Conservation (phyloP, 1,140 invertebrate genomes). For the Drosophila willistoni region DNA sequence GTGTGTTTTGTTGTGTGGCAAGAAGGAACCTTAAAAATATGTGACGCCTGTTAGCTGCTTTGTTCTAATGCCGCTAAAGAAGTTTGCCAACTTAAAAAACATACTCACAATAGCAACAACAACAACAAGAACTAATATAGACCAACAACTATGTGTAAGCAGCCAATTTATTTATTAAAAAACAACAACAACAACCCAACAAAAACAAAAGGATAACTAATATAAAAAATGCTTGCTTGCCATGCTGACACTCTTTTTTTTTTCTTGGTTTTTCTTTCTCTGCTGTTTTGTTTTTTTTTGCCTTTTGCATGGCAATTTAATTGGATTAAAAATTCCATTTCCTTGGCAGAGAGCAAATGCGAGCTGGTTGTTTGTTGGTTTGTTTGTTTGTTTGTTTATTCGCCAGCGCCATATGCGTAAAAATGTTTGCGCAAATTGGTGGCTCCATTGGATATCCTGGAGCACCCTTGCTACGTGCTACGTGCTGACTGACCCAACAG, state of each 20-base stretch:
- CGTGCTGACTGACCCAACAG: constrained; percentile 47
- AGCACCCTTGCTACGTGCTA: constrained; percentile 45
- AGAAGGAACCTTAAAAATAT: constrained; percentile 65
- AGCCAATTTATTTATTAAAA: constrained; percentile 74
- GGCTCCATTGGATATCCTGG: constrained; percentile 49
- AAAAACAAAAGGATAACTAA: background rate
- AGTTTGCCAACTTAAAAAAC: constrained; percentile 21
- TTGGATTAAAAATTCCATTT: constrained; percentile 82
- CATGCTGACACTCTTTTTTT: constrained; percentile 36
- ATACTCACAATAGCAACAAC: constrained; percentile 17
- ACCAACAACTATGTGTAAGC: constrained; percentile 41
- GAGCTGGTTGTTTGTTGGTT: background rate
- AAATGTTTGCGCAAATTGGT: constrained; percentile 61
- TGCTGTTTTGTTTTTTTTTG: constrained; percentile 34
- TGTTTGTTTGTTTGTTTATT: constrained; percentile 34
- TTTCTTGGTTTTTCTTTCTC: constrained; percentile 12
- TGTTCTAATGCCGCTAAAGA: constrained; percentile 55
- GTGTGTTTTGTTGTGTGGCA: constrained; percentile 43
- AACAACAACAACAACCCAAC: background rate
- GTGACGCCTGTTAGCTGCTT: constrained; percentile 69
- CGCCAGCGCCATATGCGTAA: constrained; percentile 59
- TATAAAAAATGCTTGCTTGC: background rate
- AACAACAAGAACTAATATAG: constrained; percentile 15
- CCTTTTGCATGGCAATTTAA: constrained; percentile 62
- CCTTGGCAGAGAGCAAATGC: constrained; percentile 28